Percentiles rank a stretch among this genome's conserved stretches.
Conservation (phyloP, 2,797 vertebrate genomes). For the Ctenochaetus hawaiiensis region DNA sequence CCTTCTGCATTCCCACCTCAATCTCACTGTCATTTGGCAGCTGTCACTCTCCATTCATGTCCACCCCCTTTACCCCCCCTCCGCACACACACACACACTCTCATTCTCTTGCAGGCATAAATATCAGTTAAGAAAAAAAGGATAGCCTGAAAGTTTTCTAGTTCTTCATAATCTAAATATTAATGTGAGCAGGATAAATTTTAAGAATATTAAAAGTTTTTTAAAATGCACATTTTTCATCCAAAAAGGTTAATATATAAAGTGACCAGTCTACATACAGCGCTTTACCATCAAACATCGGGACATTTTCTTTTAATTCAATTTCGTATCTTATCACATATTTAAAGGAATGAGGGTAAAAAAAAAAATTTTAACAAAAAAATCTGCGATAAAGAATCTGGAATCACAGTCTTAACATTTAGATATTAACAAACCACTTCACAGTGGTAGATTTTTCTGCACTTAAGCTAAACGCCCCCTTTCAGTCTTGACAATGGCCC, state of each 20-base stretch:
- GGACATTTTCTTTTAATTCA: background rate
- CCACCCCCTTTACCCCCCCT: slow-evolving; percentile 60
- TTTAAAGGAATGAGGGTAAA: background rate
- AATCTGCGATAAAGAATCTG: background rate
- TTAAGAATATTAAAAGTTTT: background rate
- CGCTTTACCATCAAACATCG: background rate
- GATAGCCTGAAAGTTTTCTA: background rate
- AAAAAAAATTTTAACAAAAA: background rate
- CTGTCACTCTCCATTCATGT: slow-evolving; percentile 90
- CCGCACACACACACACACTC: background rate
- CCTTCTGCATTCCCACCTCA: slow-evolving; percentile 86
- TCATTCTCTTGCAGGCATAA: background rate
- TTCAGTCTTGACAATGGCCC: slow-evolving; percentile 53
- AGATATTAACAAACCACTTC: background rate
- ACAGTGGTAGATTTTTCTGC: slow-evolving; percentile 12
- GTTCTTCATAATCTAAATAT: background rate
- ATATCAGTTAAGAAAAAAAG: background rate
- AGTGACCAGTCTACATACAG: background rate
- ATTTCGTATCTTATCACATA: background rate
- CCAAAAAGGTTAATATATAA: background rate
- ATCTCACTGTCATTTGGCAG: slow-evolving; percentile 88
- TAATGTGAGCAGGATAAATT: background rate
- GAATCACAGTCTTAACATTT: background rate
- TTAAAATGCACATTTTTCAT: background rate
- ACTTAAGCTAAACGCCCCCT: slow-evolving; percentile 13